Percentiles rank a stretch among this genome's conserved stretches.
phyloP scores from a whole-genome alignment of 2,113 vertebrate species.

The Apodemus speciosus region DNA sequence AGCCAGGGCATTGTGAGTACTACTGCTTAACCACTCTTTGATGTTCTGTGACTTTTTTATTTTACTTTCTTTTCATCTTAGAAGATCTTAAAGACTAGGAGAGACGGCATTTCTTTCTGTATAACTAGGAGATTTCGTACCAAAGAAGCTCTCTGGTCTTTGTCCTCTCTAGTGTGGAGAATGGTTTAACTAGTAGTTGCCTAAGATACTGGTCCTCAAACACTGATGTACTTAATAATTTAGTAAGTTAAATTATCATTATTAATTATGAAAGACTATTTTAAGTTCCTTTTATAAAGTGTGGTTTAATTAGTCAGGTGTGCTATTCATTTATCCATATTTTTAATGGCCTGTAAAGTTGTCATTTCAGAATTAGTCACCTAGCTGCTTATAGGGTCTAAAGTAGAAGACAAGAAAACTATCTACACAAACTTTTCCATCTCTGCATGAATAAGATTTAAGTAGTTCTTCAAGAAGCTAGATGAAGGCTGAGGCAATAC shows the following conservation, averaged over 20 bases:
- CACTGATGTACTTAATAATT: neutral
- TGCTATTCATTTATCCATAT: neutral
- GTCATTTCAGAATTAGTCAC: conserved; percentile 39
- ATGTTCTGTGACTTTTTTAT: conserved; percentile 30
- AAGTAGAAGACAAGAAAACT: neutral
- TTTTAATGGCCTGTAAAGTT: conserved; percentile 5
- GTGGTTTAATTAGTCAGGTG: neutral
- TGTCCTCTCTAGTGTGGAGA: neutral
- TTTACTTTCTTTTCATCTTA: neutral
- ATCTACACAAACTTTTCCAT: neutral
- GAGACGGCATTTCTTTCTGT: neutral
- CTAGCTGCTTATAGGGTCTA: neutral
- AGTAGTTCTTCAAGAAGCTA: neutral
- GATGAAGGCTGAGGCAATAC: neutral
- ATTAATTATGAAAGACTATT: conserved; percentile 9
- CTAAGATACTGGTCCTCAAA: conserved; percentile 20
- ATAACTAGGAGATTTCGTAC: neutral
- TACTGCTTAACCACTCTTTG: conserved; percentile 57
- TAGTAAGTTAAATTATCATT: no score
- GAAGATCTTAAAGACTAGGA: conserved; percentile 39
- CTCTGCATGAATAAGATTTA: neutral
- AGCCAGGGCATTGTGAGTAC: neutral
- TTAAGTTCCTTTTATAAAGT: neutral
- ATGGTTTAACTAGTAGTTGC: conserved; percentile 31
- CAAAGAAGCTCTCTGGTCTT: neutral